Evolutionary conservation across 2,797 vertebrate genomes (phyloP).

Genomic region (Scyliorhinus canicula): DNA sequence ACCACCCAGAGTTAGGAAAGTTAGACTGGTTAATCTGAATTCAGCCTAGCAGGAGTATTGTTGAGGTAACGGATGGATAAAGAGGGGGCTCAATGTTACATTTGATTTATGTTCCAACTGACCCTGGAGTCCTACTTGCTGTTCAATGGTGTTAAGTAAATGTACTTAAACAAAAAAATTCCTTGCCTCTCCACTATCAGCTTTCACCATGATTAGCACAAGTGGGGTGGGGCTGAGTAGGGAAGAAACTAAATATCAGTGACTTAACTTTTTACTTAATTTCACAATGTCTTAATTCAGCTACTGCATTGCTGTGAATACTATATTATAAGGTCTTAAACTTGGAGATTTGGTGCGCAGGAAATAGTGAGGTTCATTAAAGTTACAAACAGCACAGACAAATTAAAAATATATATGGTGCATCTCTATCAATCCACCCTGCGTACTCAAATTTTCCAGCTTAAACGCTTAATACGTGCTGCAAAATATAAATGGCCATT

Average conservation of each 20-base stretch:
- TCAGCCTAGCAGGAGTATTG: neutral
- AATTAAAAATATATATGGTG: neutral
- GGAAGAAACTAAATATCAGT: neutral
- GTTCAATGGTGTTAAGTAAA: neutral
- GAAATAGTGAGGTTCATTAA: neutral
- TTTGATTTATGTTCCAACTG: neutral
- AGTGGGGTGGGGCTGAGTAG: neutral
- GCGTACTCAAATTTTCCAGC: neutral
- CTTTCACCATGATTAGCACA: neutral
- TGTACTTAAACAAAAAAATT: slow-evolving; percentile 1
- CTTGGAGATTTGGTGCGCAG: neutral
- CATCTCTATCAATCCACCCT: neutral
- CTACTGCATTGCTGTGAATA: slow-evolving; percentile 21
- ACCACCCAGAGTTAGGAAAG: neutral
- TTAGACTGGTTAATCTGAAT: neutral
- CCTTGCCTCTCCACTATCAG: neutral
- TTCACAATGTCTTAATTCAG: slow-evolving; percentile 33
- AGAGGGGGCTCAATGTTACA: neutral
- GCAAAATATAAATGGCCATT: neutral
- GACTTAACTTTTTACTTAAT: slow-evolving; percentile 18
- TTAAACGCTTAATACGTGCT: neutral
- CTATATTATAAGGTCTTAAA: neutral
- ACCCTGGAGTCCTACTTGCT: neutral
- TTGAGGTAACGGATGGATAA: neutral
- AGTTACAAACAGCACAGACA: neutral